Evolutionary conservation across 2,888 invertebrate species (phyloP).

Genomic region (Caenorhabditis becei): DNA sequence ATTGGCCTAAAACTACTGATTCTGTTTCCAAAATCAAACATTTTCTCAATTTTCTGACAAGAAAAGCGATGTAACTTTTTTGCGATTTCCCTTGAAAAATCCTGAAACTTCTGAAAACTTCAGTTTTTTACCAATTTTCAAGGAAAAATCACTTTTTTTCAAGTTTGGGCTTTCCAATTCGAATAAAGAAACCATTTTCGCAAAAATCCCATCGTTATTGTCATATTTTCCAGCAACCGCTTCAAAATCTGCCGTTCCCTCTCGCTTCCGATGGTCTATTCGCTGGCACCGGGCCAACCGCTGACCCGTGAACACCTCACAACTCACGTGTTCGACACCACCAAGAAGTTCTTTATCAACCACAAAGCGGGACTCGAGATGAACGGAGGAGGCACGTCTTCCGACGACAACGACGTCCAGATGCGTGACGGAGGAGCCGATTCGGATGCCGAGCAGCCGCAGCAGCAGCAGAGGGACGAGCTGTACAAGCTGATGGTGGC

Average conservation of each 20-base stretch:
- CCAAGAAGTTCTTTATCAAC: constrained; percentile 37
- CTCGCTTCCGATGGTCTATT: constrained; percentile 59
- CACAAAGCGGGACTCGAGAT: constrained; percentile 12
- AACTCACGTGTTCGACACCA: constrained; percentile 14
- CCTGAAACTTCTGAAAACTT: too few species aligned
- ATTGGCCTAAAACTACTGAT: too few species aligned
- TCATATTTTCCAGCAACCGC: constrained; percentile 41
- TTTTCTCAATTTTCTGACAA: too few species aligned
- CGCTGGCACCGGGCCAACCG: constrained; percentile 21
- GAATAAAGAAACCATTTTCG: too few species aligned
- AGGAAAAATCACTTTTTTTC: too few species aligned
- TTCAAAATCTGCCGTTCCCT: constrained; percentile 32
- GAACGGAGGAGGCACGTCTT: not conserved
- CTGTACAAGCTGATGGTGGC: constrained; percentile 28
- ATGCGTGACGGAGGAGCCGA: too few species aligned
- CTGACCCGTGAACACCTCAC: constrained; percentile 42
- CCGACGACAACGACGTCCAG: constrained; percentile 37
- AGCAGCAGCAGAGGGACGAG: constrained; percentile 11
- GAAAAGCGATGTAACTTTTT: too few species aligned
- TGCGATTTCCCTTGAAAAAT: too few species aligned
- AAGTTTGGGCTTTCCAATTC: too few species aligned
- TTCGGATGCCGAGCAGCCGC: too few species aligned
- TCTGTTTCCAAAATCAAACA: too few species aligned
- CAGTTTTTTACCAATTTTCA: too few species aligned
- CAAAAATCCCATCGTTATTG: not conserved